A percentile compares a stretch with the other conserved stretches of the same genome.
Conservation (phyloP, 2,888 invertebrate genomes). For the Temnothorax unifasciatus region DNA sequence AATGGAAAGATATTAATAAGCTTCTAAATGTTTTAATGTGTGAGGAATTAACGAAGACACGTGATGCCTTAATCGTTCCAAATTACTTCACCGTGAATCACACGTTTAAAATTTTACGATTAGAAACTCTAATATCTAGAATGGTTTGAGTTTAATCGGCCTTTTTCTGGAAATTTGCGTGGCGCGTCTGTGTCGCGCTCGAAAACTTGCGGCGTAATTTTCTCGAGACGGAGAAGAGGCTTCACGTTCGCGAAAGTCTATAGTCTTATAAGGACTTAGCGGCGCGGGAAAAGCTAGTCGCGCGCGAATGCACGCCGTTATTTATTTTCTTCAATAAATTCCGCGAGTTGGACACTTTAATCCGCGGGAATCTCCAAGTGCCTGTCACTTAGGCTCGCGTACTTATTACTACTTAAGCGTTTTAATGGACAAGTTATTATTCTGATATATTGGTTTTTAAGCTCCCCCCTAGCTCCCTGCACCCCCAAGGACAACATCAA, state of each 20-base stretch:
- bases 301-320: slow-evolving; percentile 63
- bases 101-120: slow-evolving; percentile 2
- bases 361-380: slow-evolving; percentile 82
- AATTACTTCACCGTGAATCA: background rate
- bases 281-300: slow-evolving; percentile 49
- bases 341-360: slow-evolving; percentile 84
- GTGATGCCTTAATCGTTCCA: background rate
- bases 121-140: background rate
- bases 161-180: slow-evolving; percentile 38
- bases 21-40: background rate
- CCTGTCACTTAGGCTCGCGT: slow-evolving; percentile 83
- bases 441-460: slow-evolving; percentile 84
- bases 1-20: background rate
- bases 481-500: slow-evolving; percentile 19
- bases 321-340: slow-evolving; percentile 82
- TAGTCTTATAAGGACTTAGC: slow-evolving; percentile 54
- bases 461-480: slow-evolving; percentile 63
- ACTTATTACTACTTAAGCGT: slow-evolving; percentile 85
- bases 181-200: slow-evolving; percentile 47
- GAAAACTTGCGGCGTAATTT: slow-evolving; percentile 55
- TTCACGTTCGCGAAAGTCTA: slow-evolving; percentile 47
- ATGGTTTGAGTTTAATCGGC: slow-evolving; percentile 48
- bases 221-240: slow-evolving; percentile 30
- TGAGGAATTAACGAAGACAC: background rate
- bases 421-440: slow-evolving; percentile 86